phyloP scores from a whole-genome alignment of 2,888 invertebrate species.

The Dynastes grantii region DNA sequence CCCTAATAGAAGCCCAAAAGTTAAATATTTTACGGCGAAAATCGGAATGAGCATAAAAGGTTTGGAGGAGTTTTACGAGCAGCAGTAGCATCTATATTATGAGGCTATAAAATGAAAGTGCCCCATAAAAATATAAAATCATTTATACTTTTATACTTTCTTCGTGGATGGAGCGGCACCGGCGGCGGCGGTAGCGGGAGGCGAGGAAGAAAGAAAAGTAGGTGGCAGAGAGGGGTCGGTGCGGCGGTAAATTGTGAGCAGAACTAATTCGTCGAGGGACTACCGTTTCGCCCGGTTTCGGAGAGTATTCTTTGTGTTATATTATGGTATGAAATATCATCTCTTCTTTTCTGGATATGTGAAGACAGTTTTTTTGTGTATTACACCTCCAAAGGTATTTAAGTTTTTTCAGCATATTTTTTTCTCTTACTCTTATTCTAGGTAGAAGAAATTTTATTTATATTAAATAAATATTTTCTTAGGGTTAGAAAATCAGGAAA shows the following conservation, averaged over 20 bases:
- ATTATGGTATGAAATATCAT: not conserved
- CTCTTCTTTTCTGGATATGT: not conserved
- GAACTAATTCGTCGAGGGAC: slow-evolving; percentile 54
- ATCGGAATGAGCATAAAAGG: slow-evolving; percentile 50
- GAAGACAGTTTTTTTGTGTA: no score
- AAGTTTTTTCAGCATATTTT: no score
- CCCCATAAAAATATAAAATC: slow-evolving; percentile 65
- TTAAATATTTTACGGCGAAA: slow-evolving; percentile 53
- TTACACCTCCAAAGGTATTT: no score
- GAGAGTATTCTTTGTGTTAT: not conserved
- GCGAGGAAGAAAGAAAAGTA: not conserved
- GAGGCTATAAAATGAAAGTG: slow-evolving; percentile 64
- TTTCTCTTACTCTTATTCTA: no score
- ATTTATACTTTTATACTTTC: slow-evolving; percentile 60
- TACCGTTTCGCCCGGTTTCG: slow-evolving; percentile 27
- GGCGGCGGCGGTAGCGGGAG: not conserved
- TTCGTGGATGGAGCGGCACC: slow-evolving; percentile 52
- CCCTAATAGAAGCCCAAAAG: slow-evolving; percentile 50
- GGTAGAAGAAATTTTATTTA: no score
- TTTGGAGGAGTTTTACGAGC: slow-evolving; percentile 48
- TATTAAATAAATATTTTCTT: no score
- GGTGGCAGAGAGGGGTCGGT: not conserved
- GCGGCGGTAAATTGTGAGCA: slow-evolving; percentile 53
- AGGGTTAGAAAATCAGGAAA: no score
- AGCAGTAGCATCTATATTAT: slow-evolving; percentile 63